Conservation (phyloP, 2,797 vertebrate species). For the Scolopax rusticola region DNA sequence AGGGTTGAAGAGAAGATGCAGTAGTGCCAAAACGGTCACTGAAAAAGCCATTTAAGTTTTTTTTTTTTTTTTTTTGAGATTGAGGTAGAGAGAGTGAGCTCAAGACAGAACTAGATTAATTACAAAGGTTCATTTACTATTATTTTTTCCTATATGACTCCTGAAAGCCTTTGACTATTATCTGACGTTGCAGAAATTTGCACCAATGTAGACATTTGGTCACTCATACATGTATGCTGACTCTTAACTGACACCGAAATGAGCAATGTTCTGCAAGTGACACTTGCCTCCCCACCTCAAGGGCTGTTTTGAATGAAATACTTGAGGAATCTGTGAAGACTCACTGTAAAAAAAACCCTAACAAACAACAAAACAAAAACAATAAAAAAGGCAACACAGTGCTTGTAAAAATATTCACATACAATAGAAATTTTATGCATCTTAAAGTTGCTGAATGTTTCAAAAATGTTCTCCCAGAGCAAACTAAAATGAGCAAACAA, state of each 20-base stretch:
- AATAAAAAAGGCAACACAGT: not conserved
- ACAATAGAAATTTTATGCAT: not conserved
- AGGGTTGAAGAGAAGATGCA: not conserved
- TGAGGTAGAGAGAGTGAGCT: not conserved
- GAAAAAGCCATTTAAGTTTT: not conserved
- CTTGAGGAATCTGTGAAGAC: not conserved
- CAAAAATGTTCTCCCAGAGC: not conserved
- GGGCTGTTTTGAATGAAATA: not conserved
- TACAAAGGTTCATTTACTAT: not conserved
- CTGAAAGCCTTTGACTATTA: not conserved
- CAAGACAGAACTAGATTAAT: not conserved
- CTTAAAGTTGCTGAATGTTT: not conserved
- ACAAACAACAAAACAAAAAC: too few species aligned
- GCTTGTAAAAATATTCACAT: not conserved
- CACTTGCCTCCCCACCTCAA: not conserved
- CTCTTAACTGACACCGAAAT: not conserved
- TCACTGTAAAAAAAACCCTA: not conserved
- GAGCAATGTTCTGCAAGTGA: not conserved
- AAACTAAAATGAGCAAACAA: not conserved
- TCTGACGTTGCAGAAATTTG: not conserved
- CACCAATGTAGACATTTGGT: not conserved
- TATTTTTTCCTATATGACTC: not conserved
- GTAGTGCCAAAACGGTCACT: not conserved
- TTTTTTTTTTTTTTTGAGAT: not conserved
- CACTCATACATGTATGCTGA: rapidly evolving